A percentile compares a stretch with the other conserved stretches of the same genome.
These are phyloP conservation scores for Caenorhabditis sp. DNA, from an alignment of 2,888 invertebrate species.

Conservation along the genomic window DNA sequence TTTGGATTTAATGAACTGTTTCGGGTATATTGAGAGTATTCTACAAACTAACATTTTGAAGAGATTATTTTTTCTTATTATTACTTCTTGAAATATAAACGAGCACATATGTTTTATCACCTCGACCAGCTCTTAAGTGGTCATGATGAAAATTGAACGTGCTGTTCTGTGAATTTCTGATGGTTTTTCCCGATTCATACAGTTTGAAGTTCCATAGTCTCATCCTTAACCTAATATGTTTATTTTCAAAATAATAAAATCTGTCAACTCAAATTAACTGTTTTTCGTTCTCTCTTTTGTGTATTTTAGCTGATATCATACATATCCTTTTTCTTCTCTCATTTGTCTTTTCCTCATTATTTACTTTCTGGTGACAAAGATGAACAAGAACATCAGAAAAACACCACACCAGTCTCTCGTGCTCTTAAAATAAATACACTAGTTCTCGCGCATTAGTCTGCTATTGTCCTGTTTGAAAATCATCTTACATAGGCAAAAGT, in stretches of 20 bases:
- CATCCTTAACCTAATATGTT: too few relatives aligned
- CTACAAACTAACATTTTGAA: too few relatives aligned
- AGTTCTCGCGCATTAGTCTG: neutral
- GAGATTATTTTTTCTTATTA: too few relatives aligned
- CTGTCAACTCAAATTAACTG: neutral
- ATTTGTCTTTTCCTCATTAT: neutral
- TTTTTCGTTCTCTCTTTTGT: neutral
- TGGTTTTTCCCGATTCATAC: too few relatives aligned
- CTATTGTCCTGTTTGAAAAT: neutral
- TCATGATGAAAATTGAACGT: too few relatives aligned
- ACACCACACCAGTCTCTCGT: neutral
- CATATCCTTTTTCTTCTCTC: neutral
- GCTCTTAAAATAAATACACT: neutral
- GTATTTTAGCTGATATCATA: neutral
- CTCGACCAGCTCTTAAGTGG: too few relatives aligned
- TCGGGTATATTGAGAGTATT: too few relatives aligned
- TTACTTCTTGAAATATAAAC: too few relatives aligned
- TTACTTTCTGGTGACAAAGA: neutral
- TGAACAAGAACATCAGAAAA: neutral
- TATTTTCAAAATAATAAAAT: neutral
- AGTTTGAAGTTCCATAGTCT: too few relatives aligned
- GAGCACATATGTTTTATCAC: too few relatives aligned
- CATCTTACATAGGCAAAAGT: neutral
- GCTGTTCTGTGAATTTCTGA: too few relatives aligned
- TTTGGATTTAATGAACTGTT: too few relatives aligned